These are phyloP conservation scores for Sussaba pulchella DNA, from an alignment of 2,888 invertebrate species.

Conservation along the genomic window DNA sequence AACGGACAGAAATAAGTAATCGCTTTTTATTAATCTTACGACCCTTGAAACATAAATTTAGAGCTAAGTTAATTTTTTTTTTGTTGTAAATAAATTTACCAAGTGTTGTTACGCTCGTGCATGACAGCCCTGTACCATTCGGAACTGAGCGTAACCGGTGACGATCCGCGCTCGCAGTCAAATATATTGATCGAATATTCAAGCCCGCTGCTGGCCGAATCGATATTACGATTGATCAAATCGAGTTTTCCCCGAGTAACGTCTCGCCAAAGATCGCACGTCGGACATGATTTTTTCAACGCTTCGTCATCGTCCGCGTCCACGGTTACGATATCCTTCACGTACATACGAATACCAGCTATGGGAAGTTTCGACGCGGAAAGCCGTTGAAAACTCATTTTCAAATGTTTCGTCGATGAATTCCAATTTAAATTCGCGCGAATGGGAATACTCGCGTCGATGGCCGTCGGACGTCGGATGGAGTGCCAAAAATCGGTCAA, in stretches of 20 bases:
- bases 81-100: conserved; percentile 60
- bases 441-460: conserved; percentile 78
- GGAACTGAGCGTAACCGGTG: conserved; percentile 54
- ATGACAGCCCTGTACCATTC: conserved; percentile 66
- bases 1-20: background rate
- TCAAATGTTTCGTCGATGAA: conserved; percentile 75
- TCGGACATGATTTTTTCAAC: conserved; percentile 78
- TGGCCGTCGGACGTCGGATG: conserved; percentile 76
- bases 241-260: conserved; percentile 77
- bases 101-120: conserved; percentile 64
- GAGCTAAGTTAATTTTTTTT: no score
- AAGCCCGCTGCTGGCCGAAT: conserved; percentile 76
- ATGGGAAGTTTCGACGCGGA: conserved; percentile 73
- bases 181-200: conserved; percentile 71
- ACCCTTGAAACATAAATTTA: background rate
- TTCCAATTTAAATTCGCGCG: conserved; percentile 76
- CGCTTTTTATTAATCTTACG: background rate
- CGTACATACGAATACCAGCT: conserved; percentile 77
- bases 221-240: conserved; percentile 62
- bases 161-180: conserved; percentile 76
- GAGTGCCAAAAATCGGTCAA: conserved; percentile 84
- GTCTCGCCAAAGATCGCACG: conserved; percentile 75
- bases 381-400: conserved; percentile 77
- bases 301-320: conserved; percentile 75
- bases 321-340: conserved; percentile 80